Evolutionary conservation across 2,797 vertebrate genomes (phyloP).

Genomic region (Muscicapa striata): DNA sequence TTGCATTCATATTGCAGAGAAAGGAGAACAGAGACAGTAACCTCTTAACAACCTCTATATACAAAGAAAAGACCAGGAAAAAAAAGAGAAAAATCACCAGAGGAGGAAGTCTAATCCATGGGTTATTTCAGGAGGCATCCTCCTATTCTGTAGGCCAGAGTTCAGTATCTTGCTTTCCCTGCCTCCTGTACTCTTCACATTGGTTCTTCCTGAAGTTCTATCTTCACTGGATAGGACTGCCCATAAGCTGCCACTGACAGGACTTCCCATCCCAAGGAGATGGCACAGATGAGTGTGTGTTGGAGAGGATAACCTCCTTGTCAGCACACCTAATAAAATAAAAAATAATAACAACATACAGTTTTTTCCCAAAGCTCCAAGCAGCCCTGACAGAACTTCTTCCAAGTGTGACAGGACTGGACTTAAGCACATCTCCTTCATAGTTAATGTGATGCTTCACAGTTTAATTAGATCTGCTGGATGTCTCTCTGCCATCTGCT

Average conservation of each 20-base stretch:
- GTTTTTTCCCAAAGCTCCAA: neutral
- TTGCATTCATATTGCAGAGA: neutral
- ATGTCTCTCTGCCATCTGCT: conserved; percentile 51
- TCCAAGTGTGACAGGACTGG: neutral
- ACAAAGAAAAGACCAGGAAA: neutral
- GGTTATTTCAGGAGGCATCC: neutral
- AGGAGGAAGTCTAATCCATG: neutral
- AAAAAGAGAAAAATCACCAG: neutral
- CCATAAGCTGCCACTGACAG: neutral
- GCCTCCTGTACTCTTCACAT: neutral
- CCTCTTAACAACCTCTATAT: neutral
- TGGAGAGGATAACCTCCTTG: neutral
- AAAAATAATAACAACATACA: neutral
- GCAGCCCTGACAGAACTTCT: neutral
- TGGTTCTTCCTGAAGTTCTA: neutral
- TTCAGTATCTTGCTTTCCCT: neutral
- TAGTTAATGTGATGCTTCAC: neutral
- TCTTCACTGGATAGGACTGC: too few relatives aligned
- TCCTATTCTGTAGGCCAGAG: neutral
- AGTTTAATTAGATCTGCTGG: conserved; percentile 48
- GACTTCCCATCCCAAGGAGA: neutral
- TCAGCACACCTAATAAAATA: neutral
- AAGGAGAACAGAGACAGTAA: neutral
- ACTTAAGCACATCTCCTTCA: neutral
- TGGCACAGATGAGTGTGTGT: neutral